Percentiles rank a stretch among this genome's conserved stretches.
phyloP scores from a whole-genome alignment of 2,888 invertebrate species.

The Athrips mouffetella region DNA sequence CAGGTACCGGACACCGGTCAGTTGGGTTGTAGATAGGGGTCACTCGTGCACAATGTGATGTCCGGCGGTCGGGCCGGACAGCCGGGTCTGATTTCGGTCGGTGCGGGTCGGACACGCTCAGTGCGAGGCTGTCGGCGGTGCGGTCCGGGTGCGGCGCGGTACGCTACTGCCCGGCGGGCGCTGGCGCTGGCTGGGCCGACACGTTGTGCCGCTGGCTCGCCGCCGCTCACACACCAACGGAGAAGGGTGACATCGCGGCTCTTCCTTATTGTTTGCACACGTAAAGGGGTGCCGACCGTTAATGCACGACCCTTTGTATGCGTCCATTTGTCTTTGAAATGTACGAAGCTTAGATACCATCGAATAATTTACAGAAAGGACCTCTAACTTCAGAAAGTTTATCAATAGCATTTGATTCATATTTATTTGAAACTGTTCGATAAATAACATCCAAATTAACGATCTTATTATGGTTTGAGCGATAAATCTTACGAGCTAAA shows the following conservation, averaged over 20 bases:
- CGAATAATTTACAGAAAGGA: neutral
- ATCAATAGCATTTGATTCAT: too few relatives aligned
- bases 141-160: constrained; percentile 68
- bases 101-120: constrained; percentile 31
- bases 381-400: too few relatives aligned
- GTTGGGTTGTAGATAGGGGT: constrained; percentile 60
- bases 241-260: constrained; percentile 71
- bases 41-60: constrained; percentile 64
- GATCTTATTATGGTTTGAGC: too few relatives aligned
- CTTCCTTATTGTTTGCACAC: constrained; percentile 57
- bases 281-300: constrained; percentile 59
- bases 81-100: constrained; percentile 34
- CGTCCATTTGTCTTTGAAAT: constrained; percentile 5
- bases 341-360: neutral
- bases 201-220: constrained; percentile 28
- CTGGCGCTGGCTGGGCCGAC: constrained; percentile 39
- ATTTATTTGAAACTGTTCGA: too few relatives aligned
- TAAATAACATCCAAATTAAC: too few relatives aligned
- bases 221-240: constrained; percentile 51
- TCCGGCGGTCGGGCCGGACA: constrained; percentile 48
- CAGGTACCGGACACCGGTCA: constrained; percentile 61
- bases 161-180: constrained; percentile 59
- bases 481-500: too few relatives aligned
- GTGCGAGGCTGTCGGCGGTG: constrained; percentile 56
- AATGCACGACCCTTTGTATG: constrained; percentile 32